A percentile compares a stretch with the other conserved stretches of the same genome.
These are phyloP conservation scores for Labeo calbasu DNA, from an alignment of 2,797 vertebrate genomes.

Conservation along the genomic window DNA sequence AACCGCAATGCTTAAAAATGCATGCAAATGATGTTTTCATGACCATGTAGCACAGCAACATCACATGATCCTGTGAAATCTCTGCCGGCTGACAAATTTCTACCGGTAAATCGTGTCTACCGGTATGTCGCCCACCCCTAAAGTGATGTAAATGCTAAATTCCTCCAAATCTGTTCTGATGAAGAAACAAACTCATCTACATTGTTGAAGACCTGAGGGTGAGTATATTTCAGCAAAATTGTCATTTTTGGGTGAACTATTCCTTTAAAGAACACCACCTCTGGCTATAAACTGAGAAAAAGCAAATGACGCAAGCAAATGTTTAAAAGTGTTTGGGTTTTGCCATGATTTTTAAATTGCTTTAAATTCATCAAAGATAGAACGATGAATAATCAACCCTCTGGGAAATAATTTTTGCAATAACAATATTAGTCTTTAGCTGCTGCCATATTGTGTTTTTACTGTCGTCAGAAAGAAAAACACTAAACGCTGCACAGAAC, in stretches of 20 bases:
- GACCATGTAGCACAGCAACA: no score
- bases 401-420: slow-evolving; percentile 4
- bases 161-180: neutral
- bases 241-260: neutral
- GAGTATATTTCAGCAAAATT: neutral
- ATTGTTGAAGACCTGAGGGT: neutral
- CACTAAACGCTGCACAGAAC: slow-evolving; percentile 32
- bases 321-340: neutral
- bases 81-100: no score
- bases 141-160: neutral
- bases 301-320: neutral
- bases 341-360: neutral
- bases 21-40: no score
- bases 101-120: no score
- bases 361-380: neutral
- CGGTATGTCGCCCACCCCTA: no score
- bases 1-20: no score
- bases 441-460: neutral
- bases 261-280: neutral
- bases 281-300: neutral
- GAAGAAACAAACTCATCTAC: neutral
- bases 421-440: neutral
- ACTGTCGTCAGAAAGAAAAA: slow-evolving; percentile 21
- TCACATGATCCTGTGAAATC: no score
- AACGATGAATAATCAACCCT: neutral